Conservation (phyloP, 2,113 vertebrate species). For the Deroptyus accipitrinus region DNA sequence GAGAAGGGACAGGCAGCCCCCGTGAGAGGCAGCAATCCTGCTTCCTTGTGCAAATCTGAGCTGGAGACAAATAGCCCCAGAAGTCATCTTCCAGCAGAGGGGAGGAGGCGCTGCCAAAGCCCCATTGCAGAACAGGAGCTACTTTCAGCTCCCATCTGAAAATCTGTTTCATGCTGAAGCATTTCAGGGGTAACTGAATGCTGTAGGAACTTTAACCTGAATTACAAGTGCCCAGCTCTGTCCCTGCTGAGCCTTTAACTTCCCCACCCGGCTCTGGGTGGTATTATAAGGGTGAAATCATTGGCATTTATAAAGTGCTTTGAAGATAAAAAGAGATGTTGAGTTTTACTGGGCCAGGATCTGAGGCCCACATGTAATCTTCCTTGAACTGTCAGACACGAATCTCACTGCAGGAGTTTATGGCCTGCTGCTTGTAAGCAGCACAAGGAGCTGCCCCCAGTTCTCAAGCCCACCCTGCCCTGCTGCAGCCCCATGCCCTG, state of each 20-base stretch:
- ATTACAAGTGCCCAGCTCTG: background rate
- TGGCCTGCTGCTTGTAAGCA: background rate
- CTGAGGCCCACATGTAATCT: background rate
- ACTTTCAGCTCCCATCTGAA: background rate
- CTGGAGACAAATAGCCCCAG: background rate
- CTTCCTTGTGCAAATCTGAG: background rate
- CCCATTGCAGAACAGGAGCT: background rate
- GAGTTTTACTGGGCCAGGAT: background rate
- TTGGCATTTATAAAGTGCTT: background rate
- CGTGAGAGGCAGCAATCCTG: background rate
- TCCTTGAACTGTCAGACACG: background rate
- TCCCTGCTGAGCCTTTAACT: background rate
- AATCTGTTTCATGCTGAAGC: background rate
- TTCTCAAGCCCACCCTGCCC: background rate
- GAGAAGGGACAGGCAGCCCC: background rate
- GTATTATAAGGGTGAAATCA: background rate
- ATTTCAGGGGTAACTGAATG: background rate
- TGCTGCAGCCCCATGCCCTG: background rate
- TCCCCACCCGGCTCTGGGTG: background rate
- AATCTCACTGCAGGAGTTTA: background rate
- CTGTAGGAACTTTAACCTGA: background rate
- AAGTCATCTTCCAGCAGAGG: background rate
- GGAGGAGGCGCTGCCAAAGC: background rate
- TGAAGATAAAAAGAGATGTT: constrained; percentile 1
- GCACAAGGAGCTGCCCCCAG: background rate